phyloP scores from a whole-genome alignment of 2,113 vertebrate species.

The Hippocampus mohnikei region DNA sequence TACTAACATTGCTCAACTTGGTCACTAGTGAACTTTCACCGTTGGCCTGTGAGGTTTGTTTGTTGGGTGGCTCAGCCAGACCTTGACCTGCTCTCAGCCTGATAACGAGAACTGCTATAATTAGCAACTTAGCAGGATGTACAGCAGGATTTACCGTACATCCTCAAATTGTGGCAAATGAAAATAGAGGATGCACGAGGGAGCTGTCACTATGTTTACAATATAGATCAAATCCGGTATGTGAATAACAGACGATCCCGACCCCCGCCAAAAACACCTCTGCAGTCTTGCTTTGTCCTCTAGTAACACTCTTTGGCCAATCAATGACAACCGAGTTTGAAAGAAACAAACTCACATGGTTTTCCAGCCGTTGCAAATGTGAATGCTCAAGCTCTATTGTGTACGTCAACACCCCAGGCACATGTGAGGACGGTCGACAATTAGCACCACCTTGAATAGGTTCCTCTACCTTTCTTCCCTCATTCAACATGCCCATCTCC shows the following conservation, averaged over 20 bases:
- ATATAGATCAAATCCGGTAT: no score
- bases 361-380: background rate
- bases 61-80: constrained; percentile 26
- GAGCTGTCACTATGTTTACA: background rate
- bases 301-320: background rate
- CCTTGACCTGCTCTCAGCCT: constrained; percentile 29
- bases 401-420: background rate
- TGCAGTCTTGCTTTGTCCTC: background rate
- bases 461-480: constrained; percentile 31
- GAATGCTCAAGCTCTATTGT: background rate
- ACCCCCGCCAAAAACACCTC: background rate
- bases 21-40: constrained; percentile 27
- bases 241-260: no score
- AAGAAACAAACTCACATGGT: background rate
- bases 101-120: constrained; percentile 27
- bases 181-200: background rate
- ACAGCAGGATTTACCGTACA: background rate
- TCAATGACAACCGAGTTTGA: background rate
- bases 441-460: constrained; percentile 7
- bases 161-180: background rate
- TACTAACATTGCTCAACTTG: constrained; percentile 11
- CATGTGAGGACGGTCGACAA: background rate
- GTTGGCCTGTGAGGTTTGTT: constrained; percentile 27
- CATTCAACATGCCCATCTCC: constrained; percentile 33
- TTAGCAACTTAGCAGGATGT: constrained; percentile 37